Conservation (phyloP, 2,797 vertebrate species). For the Carduelis carduelis region DNA sequence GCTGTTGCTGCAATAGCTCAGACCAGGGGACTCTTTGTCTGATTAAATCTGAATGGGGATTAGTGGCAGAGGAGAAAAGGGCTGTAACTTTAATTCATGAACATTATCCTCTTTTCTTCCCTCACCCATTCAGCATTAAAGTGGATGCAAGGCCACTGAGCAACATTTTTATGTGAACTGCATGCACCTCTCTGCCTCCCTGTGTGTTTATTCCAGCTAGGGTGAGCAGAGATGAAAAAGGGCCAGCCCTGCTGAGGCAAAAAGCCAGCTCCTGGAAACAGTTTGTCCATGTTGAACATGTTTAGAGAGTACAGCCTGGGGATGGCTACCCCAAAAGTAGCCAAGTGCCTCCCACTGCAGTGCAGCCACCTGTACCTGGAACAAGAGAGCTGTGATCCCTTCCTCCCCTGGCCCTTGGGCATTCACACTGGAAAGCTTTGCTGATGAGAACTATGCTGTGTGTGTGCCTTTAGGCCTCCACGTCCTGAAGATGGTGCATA, state of each 20-base stretch:
- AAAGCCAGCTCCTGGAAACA: background rate
- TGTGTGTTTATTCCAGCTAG: background rate
- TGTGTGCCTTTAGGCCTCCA: background rate
- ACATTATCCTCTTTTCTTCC: conserved; percentile 26
- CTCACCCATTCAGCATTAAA: background rate
- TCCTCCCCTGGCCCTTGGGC: background rate
- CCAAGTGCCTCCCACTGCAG: background rate
- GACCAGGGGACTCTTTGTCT: background rate
- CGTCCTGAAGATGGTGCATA: background rate
- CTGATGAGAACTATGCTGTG: background rate
- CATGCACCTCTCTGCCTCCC: fast-evolving
- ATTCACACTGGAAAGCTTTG: background rate
- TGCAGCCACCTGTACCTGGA: background rate
- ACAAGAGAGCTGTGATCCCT: background rate
- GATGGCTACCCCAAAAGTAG: background rate
- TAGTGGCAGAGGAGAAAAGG: conserved; percentile 12
- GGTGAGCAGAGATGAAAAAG: background rate
- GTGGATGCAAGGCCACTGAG: background rate
- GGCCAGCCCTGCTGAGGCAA: fast-evolving
- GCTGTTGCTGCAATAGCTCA: background rate
- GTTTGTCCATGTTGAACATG: background rate
- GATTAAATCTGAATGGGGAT: conserved; percentile 52
- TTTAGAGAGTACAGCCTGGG: background rate
- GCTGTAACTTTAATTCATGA: conserved; percentile 9
- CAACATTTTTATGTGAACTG: background rate